These are phyloP conservation scores for Bucorvus abyssinicus DNA, from an alignment of 2,797 vertebrate species.

Conservation along the genomic window DNA sequence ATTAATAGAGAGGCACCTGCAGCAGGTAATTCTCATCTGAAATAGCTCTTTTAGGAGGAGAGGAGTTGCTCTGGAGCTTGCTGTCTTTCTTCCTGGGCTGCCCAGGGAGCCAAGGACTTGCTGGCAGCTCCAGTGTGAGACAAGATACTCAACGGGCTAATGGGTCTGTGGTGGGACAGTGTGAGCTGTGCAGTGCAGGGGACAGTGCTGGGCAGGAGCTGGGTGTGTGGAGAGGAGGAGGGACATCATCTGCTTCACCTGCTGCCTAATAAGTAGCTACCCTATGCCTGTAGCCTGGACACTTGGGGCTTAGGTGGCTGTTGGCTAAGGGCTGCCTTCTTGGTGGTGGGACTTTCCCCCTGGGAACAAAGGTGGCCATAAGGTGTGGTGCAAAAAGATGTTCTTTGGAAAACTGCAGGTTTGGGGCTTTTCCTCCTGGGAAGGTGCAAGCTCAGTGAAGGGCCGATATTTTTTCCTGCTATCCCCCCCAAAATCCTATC, in stretches of 20 bases:
- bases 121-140: neutral
- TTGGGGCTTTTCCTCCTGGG: neutral
- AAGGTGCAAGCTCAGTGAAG: neutral
- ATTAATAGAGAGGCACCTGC: neutral
- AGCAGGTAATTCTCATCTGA: neutral
- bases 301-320: neutral
- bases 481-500: neutral
- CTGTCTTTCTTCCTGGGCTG: neutral
- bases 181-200: neutral
- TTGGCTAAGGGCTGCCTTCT: neutral
- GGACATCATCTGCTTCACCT: neutral
- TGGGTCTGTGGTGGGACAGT: neutral
- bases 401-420: neutral
- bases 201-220: neutral
- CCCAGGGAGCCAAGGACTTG: neutral
- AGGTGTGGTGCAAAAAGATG: neutral
- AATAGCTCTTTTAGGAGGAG: neutral
- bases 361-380: neutral
- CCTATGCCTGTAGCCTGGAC: neutral
- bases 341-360: neutral
- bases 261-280: neutral
- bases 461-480: neutral
- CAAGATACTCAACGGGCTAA: fast-evolving
- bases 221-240: neutral
- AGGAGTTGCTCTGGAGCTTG: neutral